Conservation (phyloP, 2,113 vertebrate species). For the Addax nasomaculatus region DNA sequence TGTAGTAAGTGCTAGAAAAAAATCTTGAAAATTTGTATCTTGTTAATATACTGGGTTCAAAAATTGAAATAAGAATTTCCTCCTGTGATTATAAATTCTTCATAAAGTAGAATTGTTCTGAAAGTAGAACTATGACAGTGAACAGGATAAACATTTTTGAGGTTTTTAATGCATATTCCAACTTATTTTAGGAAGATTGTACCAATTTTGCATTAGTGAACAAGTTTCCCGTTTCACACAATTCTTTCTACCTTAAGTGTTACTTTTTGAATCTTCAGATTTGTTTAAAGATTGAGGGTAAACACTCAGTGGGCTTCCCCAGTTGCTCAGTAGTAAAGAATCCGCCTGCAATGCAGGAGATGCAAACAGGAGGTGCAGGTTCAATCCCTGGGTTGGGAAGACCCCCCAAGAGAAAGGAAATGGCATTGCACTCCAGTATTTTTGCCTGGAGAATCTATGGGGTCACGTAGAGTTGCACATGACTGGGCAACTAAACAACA, state of each 20-base stretch:
- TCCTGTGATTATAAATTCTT: neutral
- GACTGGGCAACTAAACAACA: neutral
- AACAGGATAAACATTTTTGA: neutral
- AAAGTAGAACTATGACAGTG: neutral
- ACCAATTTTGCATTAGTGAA: neutral
- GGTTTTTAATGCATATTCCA: neutral
- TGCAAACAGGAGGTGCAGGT: neutral
- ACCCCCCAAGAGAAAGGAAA: neutral
- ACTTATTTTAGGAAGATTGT: neutral
- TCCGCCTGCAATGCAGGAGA: neutral
- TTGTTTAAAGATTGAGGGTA: neutral
- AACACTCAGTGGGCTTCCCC: neutral
- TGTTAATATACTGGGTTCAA: neutral
- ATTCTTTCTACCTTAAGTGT: neutral
- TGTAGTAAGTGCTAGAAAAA: neutral
- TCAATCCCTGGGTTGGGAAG: neutral
- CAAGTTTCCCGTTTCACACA: neutral
- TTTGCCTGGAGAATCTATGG: neutral
- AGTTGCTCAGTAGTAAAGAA: neutral
- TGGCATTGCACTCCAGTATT: neutral
- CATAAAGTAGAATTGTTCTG: neutral
- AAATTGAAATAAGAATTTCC: slow-evolving; percentile 11
- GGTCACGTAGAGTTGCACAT: neutral
- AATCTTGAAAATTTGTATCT: neutral
- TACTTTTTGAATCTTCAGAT: neutral